Base-by-base conservation (phyloP, 2,888 invertebrate genomes). In the Tachina lurida region DNA sequence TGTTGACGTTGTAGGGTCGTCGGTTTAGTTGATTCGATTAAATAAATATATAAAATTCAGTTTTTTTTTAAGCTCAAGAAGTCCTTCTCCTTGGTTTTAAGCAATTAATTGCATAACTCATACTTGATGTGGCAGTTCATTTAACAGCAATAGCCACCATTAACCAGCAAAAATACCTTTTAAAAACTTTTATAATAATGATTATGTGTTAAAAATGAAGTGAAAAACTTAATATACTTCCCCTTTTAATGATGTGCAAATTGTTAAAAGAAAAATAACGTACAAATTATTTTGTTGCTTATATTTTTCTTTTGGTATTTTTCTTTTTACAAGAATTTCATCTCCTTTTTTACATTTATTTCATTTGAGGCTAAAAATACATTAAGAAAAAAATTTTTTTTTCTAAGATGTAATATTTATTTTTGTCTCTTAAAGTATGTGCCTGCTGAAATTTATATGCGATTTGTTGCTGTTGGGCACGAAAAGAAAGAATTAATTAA, bases 401-500 rank as follows among this genome's bases (percentile, higher is more conserved):
- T 22, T 31, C 2, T 31, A 41, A 22, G 22, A 75, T 41, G 12
- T 31, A 13, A 5, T 17, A 47, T 65, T 49, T 74, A 12, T n/a
- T 3, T 52, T 17, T 22, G 22, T 10, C 41, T 58, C 43, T 58
- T 60, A 17, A 74, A 60, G 49, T 31, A 54, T 67, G 31, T 49
- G 22, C 1, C 2, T 47, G 47, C 45, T 58, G 19, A 54, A 41
- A 49, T 67, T 67, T 60, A 63, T 74, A 68, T 74, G 60, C 67
- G 17, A 31, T 56, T 65, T 65, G 12, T 47, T 39, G 12, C 39
- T 39, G 43, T 22, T 77, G 22, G 13, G n/a, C 17, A 19, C 15
- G 10, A n/a, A 65, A 63, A 56, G 41, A 19, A 22, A 60, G 39
- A 75, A 62, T 75, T 68, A 81, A 75, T 81, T 75, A 81, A 81